Conservation (phyloP, 2,888 invertebrate species). For the Eucera pruinosa region DNA sequence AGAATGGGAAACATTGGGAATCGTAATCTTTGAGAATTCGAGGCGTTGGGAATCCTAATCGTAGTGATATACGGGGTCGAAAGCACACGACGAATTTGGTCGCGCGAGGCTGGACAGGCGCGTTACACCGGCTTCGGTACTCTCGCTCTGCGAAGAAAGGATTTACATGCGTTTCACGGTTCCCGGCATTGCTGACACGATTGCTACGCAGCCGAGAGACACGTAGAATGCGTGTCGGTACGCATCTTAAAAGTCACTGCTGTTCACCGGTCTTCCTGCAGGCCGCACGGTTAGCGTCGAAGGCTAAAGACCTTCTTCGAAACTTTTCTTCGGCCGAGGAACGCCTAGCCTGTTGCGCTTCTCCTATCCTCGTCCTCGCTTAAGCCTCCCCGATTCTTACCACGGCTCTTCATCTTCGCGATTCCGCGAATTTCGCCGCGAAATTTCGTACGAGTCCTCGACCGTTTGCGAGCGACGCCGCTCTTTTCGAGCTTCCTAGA, state of each 20-base stretch:
- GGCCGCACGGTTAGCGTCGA: slow-evolving; percentile 31
- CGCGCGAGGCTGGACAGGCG: slow-evolving; percentile 19
- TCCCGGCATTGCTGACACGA: slow-evolving; percentile 79
- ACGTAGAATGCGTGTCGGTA: slow-evolving; percentile 80
- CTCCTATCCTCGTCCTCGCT: too few species aligned
- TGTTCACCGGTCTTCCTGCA: slow-evolving; percentile 70
- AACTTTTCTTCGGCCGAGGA: slow-evolving; percentile 26
- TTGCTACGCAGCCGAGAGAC: slow-evolving; percentile 78
- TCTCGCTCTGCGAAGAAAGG: slow-evolving; percentile 70
- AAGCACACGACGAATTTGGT: background rate
- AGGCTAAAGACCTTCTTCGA: slow-evolving; percentile 66
- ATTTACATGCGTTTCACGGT: slow-evolving; percentile 83
- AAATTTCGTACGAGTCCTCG: too few species aligned
- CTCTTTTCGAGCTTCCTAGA: too few species aligned
- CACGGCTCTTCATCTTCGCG: too few species aligned
- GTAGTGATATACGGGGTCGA: too few species aligned
- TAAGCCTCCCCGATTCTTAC: too few species aligned
- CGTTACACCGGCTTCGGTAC: slow-evolving; percentile 27
- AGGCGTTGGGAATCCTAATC: too few species aligned
- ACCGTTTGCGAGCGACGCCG: too few species aligned
- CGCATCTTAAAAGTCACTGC: slow-evolving; percentile 78
- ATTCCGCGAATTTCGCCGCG: too few species aligned
- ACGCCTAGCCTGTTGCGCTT: background rate
- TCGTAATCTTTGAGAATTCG: too few species aligned
- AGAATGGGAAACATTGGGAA: too few species aligned